Percentiles rank a stretch among this genome's conserved stretches.
phyloP scores from a whole-genome alignment of 1,140 invertebrate genomes.

The Geopemphigus sp. region DNA sequence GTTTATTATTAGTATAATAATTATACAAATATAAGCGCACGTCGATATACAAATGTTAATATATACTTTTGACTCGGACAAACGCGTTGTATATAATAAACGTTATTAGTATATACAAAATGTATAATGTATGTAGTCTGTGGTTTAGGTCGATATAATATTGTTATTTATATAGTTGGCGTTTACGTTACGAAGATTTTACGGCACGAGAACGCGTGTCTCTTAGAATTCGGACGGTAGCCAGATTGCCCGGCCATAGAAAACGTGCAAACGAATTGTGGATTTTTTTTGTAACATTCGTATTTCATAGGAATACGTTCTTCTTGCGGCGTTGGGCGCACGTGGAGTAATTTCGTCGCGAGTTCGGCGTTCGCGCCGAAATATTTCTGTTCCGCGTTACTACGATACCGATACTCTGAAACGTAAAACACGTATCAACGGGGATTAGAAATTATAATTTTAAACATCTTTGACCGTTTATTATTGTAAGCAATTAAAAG shows the following conservation, averaged over 20 bases:
- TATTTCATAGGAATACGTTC: conserved; percentile 59
- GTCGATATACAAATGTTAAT: no score
- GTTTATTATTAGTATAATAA: no score
- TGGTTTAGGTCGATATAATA: background rate
- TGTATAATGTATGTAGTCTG: no score
- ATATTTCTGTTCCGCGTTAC: conserved; percentile 30
- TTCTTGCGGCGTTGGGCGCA: conserved; percentile 59
- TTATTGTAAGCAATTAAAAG: conserved; percentile 20
- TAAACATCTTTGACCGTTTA: background rate
- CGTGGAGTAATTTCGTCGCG: no score
- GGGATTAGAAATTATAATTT: no score
- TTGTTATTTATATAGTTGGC: background rate
- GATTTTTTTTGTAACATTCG: conserved; percentile 60
- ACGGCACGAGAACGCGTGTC: conserved; percentile 51
- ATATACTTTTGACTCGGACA: no score
- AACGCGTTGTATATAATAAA: no score
- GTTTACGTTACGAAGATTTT: conserved; percentile 55
- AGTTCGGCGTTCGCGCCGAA: conserved; percentile 12
- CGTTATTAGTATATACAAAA: no score
- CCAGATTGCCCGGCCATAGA: conserved; percentile 54
- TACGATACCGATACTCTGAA: conserved; percentile 26
- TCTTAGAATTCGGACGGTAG: conserved; percentile 53
- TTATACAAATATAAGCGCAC: no score
- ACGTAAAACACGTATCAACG: background rate
- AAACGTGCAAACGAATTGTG: conserved; percentile 55